Base-by-base conservation (phyloP, 1,140 invertebrate species). In the Habropoda laboriosa region DNA sequence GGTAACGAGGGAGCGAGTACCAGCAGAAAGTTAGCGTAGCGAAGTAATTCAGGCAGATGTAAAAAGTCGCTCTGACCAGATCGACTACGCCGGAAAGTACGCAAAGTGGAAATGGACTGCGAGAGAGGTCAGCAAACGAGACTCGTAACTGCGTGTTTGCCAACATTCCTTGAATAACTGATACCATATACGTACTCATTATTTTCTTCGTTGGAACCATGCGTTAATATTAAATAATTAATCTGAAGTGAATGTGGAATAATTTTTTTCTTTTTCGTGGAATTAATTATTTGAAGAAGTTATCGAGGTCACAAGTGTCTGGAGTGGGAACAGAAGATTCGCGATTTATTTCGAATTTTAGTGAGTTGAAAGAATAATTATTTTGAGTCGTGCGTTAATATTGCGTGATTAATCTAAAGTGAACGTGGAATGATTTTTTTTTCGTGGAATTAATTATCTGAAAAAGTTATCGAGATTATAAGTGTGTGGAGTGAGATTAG, bases 91-190 rank as follows among this genome's bases (percentile, higher is more conserved):
- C 74, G 32, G 45, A 47, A 77, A 70, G 32, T 70, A 47, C 24
- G 67, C 66, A 58, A 70, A 77, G 64, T 70, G 53, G 74, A 58
- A 77, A 77, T 21, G 51, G 64, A 10, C 51, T 57, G 63, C 32
- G 40, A 55, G 53, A 70, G 64, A 45, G 40, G 32, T 16, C 42
- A 57, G 30, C 38, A 68, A 76, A 68, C 42, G 63, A 68, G 51
- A 18, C 61, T 47, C 30, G 51, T 32, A 32, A 58, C 38, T 45
- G n/a, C 47, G 27, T 38, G 61, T 38, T 53, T 18, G 27, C 61
- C 24, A 55, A 58, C 42, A 49, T 16, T 68, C 27, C 16, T 18
- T 40, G 35, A 49, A 53, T 53, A 66, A 75, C 63, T 75, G 13
- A 47, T 6, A 4, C n/a, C 32, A 13, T 21, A 18, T n/a, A 27